phyloP scores from a whole-genome alignment of 2,797 vertebrate species.

The Enoplosus armatus region DNA sequence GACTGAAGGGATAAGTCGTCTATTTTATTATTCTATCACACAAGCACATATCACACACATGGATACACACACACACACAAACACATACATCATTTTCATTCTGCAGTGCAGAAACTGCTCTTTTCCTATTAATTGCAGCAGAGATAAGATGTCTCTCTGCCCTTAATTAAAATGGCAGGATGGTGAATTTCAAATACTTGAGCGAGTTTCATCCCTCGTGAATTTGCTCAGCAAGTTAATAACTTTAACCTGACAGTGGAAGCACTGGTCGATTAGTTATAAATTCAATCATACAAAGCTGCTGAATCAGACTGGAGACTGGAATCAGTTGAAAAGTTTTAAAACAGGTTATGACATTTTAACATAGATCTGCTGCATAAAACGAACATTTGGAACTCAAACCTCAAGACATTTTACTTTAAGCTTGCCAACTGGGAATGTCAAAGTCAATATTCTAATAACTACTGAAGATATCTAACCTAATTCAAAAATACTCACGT shows the following conservation, averaged over 20 bases:
- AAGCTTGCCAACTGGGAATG: not conserved
- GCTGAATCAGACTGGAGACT: not conserved
- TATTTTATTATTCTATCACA: constrained; percentile 35
- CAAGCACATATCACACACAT: not conserved
- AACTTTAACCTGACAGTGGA: constrained; percentile 41
- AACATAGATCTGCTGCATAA: not conserved
- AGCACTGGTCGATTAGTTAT: not conserved
- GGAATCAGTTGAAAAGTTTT: constrained; percentile 14
- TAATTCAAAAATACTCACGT: not conserved
- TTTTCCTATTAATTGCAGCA: constrained; percentile 55
- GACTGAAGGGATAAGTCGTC: constrained; percentile 22
- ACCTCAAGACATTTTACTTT: not conserved
- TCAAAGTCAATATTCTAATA: not conserved
- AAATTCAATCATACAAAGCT: constrained; percentile 4
- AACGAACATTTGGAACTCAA: constrained; percentile 1
- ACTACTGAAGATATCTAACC: not conserved
- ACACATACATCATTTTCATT: constrained; percentile 18
- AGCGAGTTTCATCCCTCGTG: constrained; percentile 30
- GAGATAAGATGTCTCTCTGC: constrained; percentile 54
- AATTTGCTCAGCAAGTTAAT: constrained; percentile 45
- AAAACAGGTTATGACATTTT: constrained; percentile 11
- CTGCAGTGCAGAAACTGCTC: constrained; percentile 42
- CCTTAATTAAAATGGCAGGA: constrained; percentile 61
- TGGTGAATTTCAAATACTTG: constrained; percentile 47
- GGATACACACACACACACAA: constrained; percentile 14